Conservation (phyloP, 2,888 invertebrate genomes). For the Agrotis clavis region DNA sequence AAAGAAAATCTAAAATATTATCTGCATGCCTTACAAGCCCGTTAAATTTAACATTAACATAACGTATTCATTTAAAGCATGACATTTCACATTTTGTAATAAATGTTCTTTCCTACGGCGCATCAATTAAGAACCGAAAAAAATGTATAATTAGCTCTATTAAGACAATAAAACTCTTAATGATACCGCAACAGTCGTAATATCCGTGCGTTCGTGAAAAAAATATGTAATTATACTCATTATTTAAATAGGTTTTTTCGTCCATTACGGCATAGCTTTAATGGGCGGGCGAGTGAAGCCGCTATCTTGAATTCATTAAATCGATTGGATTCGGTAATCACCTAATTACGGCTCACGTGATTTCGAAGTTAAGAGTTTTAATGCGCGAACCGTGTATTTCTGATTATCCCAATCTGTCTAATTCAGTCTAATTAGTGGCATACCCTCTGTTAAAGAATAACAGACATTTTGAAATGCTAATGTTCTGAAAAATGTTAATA, state of each 20-base stretch:
- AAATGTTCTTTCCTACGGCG: constrained; percentile 89
- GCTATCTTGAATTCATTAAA: constrained; percentile 90
- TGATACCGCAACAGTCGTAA: constrained; percentile 90
- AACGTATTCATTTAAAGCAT: constrained; percentile 90
- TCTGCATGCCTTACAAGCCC: constrained; percentile 84
- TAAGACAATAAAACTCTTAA: constrained; percentile 91
- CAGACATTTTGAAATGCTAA: constrained; percentile 71
- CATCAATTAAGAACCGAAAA: constrained; percentile 90
- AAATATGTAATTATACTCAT: constrained; percentile 91
- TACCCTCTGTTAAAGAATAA: constrained; percentile 67
- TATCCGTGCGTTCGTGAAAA: constrained; percentile 90
- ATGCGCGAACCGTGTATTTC: constrained; percentile 89
- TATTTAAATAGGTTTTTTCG: constrained; percentile 90
- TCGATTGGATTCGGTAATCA: constrained; percentile 91
- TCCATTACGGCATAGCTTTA: constrained; percentile 87
- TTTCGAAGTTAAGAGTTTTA: constrained; percentile 86
- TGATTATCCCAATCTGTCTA: constrained; percentile 87
- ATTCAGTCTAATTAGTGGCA: constrained; percentile 83
- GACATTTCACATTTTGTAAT: constrained; percentile 91
- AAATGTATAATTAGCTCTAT: constrained; percentile 91
- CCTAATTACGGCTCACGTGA: constrained; percentile 89
- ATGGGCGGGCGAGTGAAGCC: constrained; percentile 86
- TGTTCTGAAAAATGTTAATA: constrained; percentile 69
- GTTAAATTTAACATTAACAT: constrained; percentile 89
- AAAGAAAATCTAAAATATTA: constrained; percentile 83